These are phyloP conservation scores for Stigmatopora nigra DNA, from an alignment of 2,113 vertebrate species.

Conservation along the genomic window DNA sequence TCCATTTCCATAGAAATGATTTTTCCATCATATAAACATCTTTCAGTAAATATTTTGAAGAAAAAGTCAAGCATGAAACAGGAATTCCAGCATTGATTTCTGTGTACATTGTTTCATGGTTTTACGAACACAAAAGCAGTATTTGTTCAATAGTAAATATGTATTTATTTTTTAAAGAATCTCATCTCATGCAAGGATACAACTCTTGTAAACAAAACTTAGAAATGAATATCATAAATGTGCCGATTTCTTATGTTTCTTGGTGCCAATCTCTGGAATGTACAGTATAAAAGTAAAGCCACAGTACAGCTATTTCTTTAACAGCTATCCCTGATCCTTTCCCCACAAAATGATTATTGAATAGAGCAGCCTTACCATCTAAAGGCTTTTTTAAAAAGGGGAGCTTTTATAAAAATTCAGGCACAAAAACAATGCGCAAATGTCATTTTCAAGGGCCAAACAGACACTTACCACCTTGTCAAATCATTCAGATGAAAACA, in stretches of 20 bases:
- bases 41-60: conserved; percentile 16
- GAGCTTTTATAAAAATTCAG: conserved; percentile 1
- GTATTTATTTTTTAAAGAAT: conserved; percentile 56
- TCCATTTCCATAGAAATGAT: not conserved
- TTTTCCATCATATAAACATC: conserved; percentile 4
- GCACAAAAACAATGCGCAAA: not conserved
- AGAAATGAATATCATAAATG: conserved; percentile 42
- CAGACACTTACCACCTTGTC: conserved; percentile 1
- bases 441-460: conserved; percentile 13
- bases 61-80: not conserved
- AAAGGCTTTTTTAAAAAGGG: conserved; percentile 13
- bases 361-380: conserved; percentile 8
- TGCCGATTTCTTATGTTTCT: conserved; percentile 44
- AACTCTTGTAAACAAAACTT: conserved; percentile 62
- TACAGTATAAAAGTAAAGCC: conserved; percentile 42
- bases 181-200: conserved; percentile 63
- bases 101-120: not conserved
- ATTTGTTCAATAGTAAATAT: conserved; percentile 45
- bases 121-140: not conserved
- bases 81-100: not conserved
- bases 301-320: conserved; percentile 21
- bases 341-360: conserved; percentile 16
- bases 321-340: conserved; percentile 6
- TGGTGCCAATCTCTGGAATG: conserved; percentile 53
- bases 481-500: conserved; percentile 22